Evolutionary conservation across 2,888 invertebrate species (phyloP).

Genomic region (Andrena marginata): DNA sequence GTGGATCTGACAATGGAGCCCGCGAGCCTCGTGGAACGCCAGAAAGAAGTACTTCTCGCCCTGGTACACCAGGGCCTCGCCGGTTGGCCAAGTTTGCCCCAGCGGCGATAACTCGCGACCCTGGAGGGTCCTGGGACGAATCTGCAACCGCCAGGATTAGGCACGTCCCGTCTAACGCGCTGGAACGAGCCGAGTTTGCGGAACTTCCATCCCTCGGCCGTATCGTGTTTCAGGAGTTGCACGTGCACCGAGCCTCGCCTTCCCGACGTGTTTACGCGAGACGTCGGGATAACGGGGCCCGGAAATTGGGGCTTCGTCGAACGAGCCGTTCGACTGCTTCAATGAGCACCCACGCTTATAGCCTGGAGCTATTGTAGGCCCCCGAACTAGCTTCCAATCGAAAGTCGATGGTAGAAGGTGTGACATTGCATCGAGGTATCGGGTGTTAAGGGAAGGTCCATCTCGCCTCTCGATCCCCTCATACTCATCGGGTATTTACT

Average conservation of each 20-base stretch:
- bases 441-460: too few species aligned
- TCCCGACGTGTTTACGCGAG: conserved; percentile 47
- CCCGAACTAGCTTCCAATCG: not conserved
- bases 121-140: conserved; percentile 61
- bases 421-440: too few species aligned
- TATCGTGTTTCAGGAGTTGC: conserved; percentile 61
- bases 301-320: conserved; percentile 37
- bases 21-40: not conserved
- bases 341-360: not conserved
- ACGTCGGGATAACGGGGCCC: conserved; percentile 47
- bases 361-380: not conserved
- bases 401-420: too few species aligned
- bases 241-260: conserved; percentile 22
- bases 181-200: conserved; percentile 69
- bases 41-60: conserved; percentile 57
- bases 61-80: conserved; percentile 63
- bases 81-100: conserved; percentile 61
- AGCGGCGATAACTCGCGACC: conserved; percentile 71
- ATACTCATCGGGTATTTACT: too few species aligned
- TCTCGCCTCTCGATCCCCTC: too few species aligned
- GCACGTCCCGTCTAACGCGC: conserved; percentile 70
- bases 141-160: conserved; percentile 69
- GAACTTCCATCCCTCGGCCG: conserved; percentile 58
- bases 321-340: conserved; percentile 16
- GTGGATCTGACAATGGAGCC: not conserved